These are phyloP conservation scores for Chaetogeoica ovagalla DNA, from an alignment of 2,888 invertebrate species.

Conservation along the genomic window DNA sequence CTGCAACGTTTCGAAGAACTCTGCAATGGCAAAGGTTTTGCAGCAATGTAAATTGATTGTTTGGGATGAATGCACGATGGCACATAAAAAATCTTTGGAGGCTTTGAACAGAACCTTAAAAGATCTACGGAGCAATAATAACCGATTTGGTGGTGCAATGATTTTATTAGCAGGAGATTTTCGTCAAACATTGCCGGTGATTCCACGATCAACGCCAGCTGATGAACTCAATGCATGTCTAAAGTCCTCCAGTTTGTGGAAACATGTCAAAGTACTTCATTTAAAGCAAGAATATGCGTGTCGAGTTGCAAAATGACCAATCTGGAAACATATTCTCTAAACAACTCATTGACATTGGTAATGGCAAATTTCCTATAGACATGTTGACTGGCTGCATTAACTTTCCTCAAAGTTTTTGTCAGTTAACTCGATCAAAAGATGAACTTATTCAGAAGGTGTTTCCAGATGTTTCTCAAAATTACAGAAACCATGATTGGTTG, in stretches of 20 bases:
- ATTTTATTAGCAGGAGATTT: too few relatives aligned
- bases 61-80: conserved; percentile 58
- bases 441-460: conserved; percentile 58
- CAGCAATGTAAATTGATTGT: conserved; percentile 54
- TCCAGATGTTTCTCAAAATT: conserved; percentile 56
- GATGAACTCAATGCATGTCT: too few relatives aligned
- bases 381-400: too few relatives aligned
- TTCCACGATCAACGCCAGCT: too few relatives aligned
- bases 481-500: too few relatives aligned
- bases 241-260: too few relatives aligned
- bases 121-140: conserved; percentile 15
- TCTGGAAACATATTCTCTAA: conserved; percentile 22
- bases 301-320: conserved; percentile 29
- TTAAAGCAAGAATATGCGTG: conserved; percentile 36
- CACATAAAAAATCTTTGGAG: conserved; percentile 56
- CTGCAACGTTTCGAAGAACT: too few relatives aligned
- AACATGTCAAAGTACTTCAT: too few relatives aligned
- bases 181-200: too few relatives aligned
- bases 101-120: conserved; percentile 56
- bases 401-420: conserved; percentile 55
- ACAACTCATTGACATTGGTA: too few relatives aligned
- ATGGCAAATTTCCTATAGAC: too few relatives aligned
- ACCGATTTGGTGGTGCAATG: too few relatives aligned
- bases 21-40: conserved; percentile 10
- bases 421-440: conserved; percentile 56